Evolutionary conservation across 2,797 vertebrate genomes (phyloP), one percentile per base, ranked within the genome.

Genomic region (Rhinophrynus dorsalis): DNA sequence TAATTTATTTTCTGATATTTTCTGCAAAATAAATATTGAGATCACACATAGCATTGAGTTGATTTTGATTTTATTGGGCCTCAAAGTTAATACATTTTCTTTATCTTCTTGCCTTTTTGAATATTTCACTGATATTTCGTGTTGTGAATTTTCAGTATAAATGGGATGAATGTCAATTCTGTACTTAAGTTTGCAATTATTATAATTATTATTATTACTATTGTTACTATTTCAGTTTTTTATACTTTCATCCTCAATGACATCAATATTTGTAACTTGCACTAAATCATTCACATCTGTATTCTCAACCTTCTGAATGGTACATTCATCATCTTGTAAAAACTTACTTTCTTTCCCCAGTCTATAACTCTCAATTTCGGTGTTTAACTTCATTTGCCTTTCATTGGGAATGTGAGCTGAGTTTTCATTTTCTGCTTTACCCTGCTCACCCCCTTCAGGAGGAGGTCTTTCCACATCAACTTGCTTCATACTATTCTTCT

Each of bases 391-490:
- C 12, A 7, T 10, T 20, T 56, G 18, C 11, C 9, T 18, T 32
- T 54, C 68, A 24, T 42, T 56, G 32, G 33, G 62, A 75, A 62
- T 11, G 64, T 48, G 66, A 60, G 72, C 10, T 15, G 15, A 6
- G 81, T 83, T 74, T 77, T 76, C 15, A 38, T 74, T 69, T 61
- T 38, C 67, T 15, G 74, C 37, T 76, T 75, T 57, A 71, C 82
- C 81, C 70, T 79, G 74, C 2, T 71, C 60, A 40, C 81, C 77
- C 75, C 81, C 77, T 70, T 85, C 84, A 83, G 74, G 83, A 65
- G 58, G 77, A 76, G 78, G 85, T 81, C 82, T 56, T 86, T 74
- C 81, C 81, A 74, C 78, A 54, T 79, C 79, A 78, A 91, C 89
- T 78, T 77, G 75, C 57, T 89, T 85, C 29, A 86, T 81, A 10